phyloP scores from a whole-genome alignment of 2,113 vertebrate species.

The Heterotis niloticus region DNA sequence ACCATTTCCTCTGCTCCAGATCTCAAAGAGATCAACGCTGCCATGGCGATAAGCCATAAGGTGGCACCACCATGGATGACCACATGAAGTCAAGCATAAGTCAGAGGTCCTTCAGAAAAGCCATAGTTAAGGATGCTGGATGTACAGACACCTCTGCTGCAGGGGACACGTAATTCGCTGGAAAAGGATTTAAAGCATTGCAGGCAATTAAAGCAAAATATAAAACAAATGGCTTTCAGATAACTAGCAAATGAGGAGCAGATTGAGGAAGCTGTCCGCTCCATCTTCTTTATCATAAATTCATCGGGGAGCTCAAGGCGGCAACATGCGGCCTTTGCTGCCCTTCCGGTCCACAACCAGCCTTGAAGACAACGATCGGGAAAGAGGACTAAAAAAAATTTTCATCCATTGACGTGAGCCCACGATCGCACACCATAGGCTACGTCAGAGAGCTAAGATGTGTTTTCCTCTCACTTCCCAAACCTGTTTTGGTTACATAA shows the following conservation, averaged over 20 bases:
- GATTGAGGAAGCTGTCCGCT: neutral
- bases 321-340: neutral
- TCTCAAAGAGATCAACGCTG: neutral
- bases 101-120: neutral
- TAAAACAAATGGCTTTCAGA: slow-evolving; percentile 23
- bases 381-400: neutral
- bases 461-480: neutral
- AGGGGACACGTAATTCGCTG: neutral
- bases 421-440: neutral
- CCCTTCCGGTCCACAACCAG: neutral
- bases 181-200: neutral
- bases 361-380: neutral
- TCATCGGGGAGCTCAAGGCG: neutral
- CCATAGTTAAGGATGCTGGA: neutral
- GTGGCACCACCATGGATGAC: neutral
- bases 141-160: too few relatives aligned
- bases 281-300: neutral
- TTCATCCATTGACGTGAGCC: neutral
- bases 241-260: slow-evolving; percentile 15
- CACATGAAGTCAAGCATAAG: neutral
- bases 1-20: neutral
- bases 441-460: too few relatives aligned
- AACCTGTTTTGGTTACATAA: slow-evolving; percentile 9
- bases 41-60: neutral
- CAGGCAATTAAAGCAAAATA: slow-evolving; percentile 10